These are phyloP conservation scores for Lottia gigantea DNA, from an alignment of 2,888 invertebrate species.

Conservation along the genomic window DNA sequence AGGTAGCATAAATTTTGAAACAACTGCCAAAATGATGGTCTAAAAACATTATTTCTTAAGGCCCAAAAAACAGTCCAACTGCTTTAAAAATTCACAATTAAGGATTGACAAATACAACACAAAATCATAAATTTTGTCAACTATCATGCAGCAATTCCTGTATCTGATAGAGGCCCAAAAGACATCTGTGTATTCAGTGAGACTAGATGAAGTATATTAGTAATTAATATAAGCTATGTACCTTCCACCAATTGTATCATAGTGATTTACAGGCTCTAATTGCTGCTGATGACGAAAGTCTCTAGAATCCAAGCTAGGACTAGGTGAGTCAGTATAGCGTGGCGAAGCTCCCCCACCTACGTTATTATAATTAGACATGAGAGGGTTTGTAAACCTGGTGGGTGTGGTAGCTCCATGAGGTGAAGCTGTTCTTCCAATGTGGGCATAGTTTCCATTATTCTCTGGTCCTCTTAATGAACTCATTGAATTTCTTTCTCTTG, in stretches of 20 bases:
- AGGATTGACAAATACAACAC: too few species aligned
- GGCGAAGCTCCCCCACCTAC: not conserved
- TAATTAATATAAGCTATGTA: not conserved
- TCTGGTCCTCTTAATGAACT: not conserved
- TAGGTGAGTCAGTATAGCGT: not conserved
- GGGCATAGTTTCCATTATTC: not conserved
- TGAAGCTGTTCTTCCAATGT: not conserved
- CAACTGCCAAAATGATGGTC: too few species aligned
- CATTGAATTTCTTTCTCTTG: too few species aligned
- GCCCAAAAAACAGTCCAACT: too few species aligned
- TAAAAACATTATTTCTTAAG: too few species aligned
- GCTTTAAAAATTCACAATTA: too few species aligned
- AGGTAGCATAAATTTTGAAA: too few species aligned
- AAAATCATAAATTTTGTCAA: too few species aligned
- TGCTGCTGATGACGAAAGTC: not conserved
- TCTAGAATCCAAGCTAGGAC: conserved; percentile 9
- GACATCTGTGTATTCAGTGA: too few species aligned
- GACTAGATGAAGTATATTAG: too few species aligned
- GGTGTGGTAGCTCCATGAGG: not conserved
- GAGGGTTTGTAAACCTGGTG: not conserved
- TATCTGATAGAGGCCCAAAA: too few species aligned
- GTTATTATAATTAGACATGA: not conserved
- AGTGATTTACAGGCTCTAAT: not conserved
- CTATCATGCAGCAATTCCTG: too few species aligned
- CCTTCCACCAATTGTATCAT: not conserved